Conservation (phyloP, 2,797 vertebrate species). For the Sphenopsis melanotis region DNA sequence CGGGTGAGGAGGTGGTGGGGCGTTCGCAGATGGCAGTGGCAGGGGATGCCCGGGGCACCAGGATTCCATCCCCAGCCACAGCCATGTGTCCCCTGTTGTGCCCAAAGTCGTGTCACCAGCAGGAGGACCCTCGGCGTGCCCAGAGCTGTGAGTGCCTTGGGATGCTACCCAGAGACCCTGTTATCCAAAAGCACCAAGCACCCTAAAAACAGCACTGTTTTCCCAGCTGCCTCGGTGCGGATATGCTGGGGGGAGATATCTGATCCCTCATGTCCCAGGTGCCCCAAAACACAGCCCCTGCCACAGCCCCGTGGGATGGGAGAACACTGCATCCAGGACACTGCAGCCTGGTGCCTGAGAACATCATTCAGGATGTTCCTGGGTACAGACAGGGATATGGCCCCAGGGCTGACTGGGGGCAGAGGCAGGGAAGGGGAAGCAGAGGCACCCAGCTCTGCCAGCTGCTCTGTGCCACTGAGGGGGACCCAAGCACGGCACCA, state of each 20-base stretch:
- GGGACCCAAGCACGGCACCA: fast-evolving
- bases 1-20: not conserved
- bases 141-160: not conserved
- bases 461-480: not conserved
- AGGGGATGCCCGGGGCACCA: not conserved
- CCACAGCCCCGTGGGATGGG: not conserved
- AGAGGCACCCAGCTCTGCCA: not conserved
- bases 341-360: not conserved
- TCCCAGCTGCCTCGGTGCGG: not conserved
- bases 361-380: not conserved
- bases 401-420: too few relatives aligned
- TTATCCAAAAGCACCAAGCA: not conserved
- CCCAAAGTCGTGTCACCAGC: too few relatives aligned
- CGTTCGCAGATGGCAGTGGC: not conserved
- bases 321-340: not conserved
- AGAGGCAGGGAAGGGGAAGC: not conserved
- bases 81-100: fast-evolving
- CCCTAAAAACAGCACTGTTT: not conserved
- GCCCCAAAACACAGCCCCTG: not conserved
- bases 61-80: fast-evolving
- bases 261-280: not conserved
- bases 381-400: not conserved
- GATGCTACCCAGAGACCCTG: not conserved
- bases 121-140: fast-evolving
- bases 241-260: not conserved